phyloP scores from a whole-genome alignment of 2,888 invertebrate genomes.

The Alcis repandata region DNA sequence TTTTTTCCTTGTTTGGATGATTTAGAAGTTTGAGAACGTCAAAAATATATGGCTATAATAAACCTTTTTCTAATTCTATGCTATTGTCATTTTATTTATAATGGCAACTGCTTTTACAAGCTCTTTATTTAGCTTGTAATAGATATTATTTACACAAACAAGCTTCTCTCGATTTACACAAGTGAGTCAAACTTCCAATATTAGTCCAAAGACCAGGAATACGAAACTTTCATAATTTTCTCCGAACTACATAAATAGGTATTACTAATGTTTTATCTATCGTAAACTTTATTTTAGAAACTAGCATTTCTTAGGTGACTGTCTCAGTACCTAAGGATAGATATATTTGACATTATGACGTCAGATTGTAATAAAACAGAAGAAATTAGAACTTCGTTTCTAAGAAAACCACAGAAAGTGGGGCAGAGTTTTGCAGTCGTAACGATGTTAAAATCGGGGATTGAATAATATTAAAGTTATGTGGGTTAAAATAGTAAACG shows the following conservation, averaged over 20 bases:
- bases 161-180: background rate
- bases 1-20: background rate
- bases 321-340: background rate
- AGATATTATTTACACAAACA: no score
- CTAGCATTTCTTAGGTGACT: background rate
- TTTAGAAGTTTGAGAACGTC: background rate
- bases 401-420: background rate
- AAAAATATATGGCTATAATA: no score
- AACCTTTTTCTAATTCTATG: no score
- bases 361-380: slow-evolving; percentile 1
- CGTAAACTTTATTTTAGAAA: background rate
- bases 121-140: no score
- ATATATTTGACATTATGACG: slow-evolving; percentile 7
- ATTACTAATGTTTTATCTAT: slow-evolving; percentile 14
- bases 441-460: no score
- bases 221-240: slow-evolving; percentile 9
- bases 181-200: background rate
- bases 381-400: background rate
- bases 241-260: slow-evolving; percentile 14
- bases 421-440: background rate
- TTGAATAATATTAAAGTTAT: no score
- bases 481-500: no score
- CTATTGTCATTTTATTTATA: no score
- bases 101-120: no score
- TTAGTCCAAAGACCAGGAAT: background rate